Evolutionary conservation across 2,797 vertebrate genomes (phyloP).

Genomic region (Triplophysa yarkandensis): DNA sequence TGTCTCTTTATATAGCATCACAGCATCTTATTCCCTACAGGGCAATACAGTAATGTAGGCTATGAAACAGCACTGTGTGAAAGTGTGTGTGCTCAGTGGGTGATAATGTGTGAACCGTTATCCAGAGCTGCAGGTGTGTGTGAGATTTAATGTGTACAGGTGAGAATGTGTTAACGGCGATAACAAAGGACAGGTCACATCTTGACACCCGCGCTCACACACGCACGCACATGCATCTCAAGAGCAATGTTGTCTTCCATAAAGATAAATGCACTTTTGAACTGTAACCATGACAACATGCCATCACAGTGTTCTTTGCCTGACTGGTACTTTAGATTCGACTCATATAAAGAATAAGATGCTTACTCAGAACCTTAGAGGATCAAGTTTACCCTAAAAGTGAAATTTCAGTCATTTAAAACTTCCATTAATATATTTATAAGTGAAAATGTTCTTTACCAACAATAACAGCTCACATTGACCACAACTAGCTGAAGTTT

Average conservation of each 20-base stretch:
- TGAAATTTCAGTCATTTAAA: background rate
- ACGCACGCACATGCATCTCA: conserved; percentile 35
- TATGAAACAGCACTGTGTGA: conserved; percentile 2
- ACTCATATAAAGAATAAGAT: background rate
- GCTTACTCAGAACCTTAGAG: background rate
- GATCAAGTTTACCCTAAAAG: background rate
- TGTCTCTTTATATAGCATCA: conserved; percentile 21
- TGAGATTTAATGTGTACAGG: conserved; percentile 40
- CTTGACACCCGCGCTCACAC: conserved; percentile 22
- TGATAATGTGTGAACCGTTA: conserved; percentile 40
- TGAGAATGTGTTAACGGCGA: conserved; percentile 33
- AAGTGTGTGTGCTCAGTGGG: conserved; percentile 38
- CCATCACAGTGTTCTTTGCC: conserved; percentile 34
- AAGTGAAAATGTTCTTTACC: background rate
- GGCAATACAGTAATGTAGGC: conserved; percentile 12
- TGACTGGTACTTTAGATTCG: conserved; percentile 22
- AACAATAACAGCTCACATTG: too few relatives aligned
- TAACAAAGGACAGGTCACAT: conserved; percentile 42
- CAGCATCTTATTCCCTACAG: conserved; percentile 21
- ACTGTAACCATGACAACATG: conserved; percentile 59
- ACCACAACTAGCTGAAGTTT: too few relatives aligned
- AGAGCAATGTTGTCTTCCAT: conserved; percentile 30
- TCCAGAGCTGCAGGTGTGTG: conserved; percentile 37
- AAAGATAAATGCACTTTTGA: conserved; percentile 30
- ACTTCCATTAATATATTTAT: background rate